A percentile compares a stretch with the other conserved stretches of the same genome.
phyloP scores from a whole-genome alignment of 2,888 invertebrate species.

The Laothoe populi region DNA sequence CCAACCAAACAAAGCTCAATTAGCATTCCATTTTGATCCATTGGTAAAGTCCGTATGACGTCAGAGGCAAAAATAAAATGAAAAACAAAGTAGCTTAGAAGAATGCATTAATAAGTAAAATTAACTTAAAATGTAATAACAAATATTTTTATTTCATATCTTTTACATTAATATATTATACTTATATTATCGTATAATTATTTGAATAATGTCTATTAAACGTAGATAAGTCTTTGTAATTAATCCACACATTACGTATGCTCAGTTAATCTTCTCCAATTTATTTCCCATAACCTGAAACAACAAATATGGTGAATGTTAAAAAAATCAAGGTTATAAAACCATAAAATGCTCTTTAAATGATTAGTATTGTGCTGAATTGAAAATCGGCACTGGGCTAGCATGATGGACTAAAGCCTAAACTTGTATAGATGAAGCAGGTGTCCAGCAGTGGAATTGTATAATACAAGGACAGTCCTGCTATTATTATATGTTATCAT shows the following conservation, averaged over 20 bases:
- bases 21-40: not conserved
- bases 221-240: constrained; percentile 53
- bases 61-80: not conserved
- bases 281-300: constrained; percentile 70
- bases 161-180: constrained; percentile 3
- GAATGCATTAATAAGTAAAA: not conserved
- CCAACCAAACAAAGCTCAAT: not conserved
- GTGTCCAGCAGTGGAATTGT: too few species aligned
- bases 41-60: not conserved
- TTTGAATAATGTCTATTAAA: constrained; percentile 15
- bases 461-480: too few species aligned
- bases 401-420: too few species aligned
- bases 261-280: constrained; percentile 28
- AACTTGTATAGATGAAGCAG: too few species aligned
- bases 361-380: too few species aligned
- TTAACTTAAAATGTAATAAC: not conserved
- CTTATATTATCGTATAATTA: constrained; percentile 15
- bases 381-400: too few species aligned
- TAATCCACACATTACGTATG: constrained; percentile 33
- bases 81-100: not conserved
- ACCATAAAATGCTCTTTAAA: too few species aligned
- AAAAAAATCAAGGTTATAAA: too few species aligned
- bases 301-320: constrained; percentile 37
- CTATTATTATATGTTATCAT: too few species aligned
- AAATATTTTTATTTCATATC: constrained; percentile 4